Conservation (phyloP, 2,888 invertebrate species). For the Mimumesa dahlbomi region DNA sequence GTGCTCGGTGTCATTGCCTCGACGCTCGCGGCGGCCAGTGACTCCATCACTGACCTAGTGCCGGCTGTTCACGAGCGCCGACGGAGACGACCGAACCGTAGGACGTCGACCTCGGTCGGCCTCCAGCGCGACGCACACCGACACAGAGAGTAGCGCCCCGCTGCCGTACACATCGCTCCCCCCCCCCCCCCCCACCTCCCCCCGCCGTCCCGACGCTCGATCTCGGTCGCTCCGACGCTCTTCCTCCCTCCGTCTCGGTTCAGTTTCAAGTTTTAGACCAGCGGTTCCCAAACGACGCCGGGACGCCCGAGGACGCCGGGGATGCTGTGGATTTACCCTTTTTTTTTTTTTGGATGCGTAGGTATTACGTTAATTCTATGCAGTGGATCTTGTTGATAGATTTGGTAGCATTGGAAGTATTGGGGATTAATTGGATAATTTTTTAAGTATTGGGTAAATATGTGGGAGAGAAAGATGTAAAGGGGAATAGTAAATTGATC, state of each 20-base stretch:
- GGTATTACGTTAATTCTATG: no score
- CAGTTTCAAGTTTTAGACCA: no score
- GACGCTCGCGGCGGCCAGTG: slow-evolving; percentile 80
- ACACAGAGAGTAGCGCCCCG: slow-evolving; percentile 62
- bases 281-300: no score
- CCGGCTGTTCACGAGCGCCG: slow-evolving; percentile 73
- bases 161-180: slow-evolving; percentile 60
- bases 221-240: slow-evolving; percentile 10
- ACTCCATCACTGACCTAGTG: slow-evolving; percentile 81
- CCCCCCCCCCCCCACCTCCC: slow-evolving; percentile 50
- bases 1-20: slow-evolving; percentile 80
- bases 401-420: no score
- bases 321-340: no score
- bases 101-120: slow-evolving; percentile 76
- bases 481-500: no score
- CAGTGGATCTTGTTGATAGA: no score
- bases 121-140: slow-evolving; percentile 71
- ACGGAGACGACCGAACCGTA: slow-evolving; percentile 67
- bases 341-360: no score
- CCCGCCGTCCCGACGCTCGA: neutral
- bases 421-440: no score
- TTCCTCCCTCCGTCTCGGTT: slow-evolving; percentile 36
- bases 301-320: no score
- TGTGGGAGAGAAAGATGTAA: no score
- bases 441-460: no score